Percentiles rank a stretch among this genome's conserved stretches.
phyloP scores from a whole-genome alignment of 1,140 invertebrate genomes.

The Latrodectus geometricus region DNA sequence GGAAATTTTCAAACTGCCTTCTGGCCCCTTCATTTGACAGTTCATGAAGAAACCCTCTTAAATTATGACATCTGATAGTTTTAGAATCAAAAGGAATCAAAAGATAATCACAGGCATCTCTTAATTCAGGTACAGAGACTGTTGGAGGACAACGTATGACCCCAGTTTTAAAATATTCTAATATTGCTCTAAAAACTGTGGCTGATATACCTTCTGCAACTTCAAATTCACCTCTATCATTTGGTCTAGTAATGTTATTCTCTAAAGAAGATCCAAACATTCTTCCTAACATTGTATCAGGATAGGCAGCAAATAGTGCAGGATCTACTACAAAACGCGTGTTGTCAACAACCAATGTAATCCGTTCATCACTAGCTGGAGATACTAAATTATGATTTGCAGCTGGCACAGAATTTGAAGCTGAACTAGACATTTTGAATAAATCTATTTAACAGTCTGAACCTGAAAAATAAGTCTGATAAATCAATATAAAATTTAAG shows the following conservation, averaged over 20 bases:
- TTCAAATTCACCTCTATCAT: constrained; percentile 96
- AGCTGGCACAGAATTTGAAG: background rate
- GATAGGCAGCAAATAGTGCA: constrained; percentile 88
- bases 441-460: too few species aligned
- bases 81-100: constrained; percentile 96
- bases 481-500: too few species aligned
- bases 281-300: constrained; percentile 94
- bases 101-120: constrained; percentile 98
- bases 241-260: constrained; percentile 84
- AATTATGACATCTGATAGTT: constrained; percentile 95
- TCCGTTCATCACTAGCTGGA: constrained; percentile 75
- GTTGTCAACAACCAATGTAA: constrained; percentile 95
- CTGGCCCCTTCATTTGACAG: constrained; percentile 98
- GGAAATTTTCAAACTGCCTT: constrained; percentile 94
- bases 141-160: constrained; percentile 86
- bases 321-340: constrained; percentile 93
- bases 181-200: constrained; percentile 92
- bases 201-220: constrained; percentile 97
- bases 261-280: constrained; percentile 98
- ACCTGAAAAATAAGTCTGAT: too few species aligned
- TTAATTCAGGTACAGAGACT: constrained; percentile 90
- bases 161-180: constrained; percentile 93
- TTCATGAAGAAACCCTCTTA: constrained; percentile 95
- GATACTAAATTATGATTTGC: constrained; percentile 23
- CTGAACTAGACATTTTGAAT: background rate